phyloP scores from a whole-genome alignment of 1,140 invertebrate genomes.

The Drosophila sturtevanti region DNA sequence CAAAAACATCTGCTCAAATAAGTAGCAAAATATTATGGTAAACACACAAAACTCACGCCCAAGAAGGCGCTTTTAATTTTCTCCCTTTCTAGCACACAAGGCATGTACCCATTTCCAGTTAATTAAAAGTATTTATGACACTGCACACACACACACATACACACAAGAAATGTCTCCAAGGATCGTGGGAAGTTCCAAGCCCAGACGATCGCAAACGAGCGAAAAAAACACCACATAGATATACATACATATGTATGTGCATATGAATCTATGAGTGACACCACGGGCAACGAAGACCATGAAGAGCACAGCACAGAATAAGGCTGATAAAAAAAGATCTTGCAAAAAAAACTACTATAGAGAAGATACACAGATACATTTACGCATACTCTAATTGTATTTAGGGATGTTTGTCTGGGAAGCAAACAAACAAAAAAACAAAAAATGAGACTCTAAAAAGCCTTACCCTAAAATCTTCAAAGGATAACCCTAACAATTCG shows the following conservation, averaged over 20 bases:
- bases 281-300: conserved; percentile 24
- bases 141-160: conserved; percentile 23
- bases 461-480: neutral
- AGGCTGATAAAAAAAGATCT: conserved; percentile 36
- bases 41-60: conserved; percentile 52
- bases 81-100: conserved; percentile 20
- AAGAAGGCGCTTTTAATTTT: conserved; percentile 34
- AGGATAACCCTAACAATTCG: conserved; percentile 4
- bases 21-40: conserved; percentile 52
- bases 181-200: conserved; percentile 59
- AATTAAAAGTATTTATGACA: conserved; percentile 66
- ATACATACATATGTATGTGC: neutral
- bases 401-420: conserved; percentile 14
- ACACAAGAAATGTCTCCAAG: conserved; percentile 51
- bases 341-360: conserved; percentile 9
- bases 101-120: conserved; percentile 46
- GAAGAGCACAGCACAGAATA: conserved; percentile 13
- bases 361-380: conserved; percentile 1
- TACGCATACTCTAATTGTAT: conserved; percentile 15
- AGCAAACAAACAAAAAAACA: neutral
- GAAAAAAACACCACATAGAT: conserved; percentile 23
- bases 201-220: conserved; percentile 53
- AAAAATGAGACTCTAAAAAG: conserved; percentile 2
- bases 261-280: conserved; percentile 17
- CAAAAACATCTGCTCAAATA: conserved; percentile 59